phyloP scores from a whole-genome alignment of 2,888 invertebrate species.

The Oscheius sp. region DNA sequence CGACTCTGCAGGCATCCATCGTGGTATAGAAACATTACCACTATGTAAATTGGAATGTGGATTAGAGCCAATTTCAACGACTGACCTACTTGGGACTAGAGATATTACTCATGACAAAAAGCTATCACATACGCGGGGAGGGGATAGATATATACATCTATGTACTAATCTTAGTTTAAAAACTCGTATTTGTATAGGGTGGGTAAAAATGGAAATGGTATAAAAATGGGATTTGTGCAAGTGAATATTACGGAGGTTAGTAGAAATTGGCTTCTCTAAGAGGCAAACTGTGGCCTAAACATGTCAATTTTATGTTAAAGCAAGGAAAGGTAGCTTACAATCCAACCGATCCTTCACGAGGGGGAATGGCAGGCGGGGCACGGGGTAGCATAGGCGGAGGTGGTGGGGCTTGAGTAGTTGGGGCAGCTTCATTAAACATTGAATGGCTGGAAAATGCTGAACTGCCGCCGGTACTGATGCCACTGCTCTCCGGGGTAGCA shows the following conservation, averaged over 20 bases:
- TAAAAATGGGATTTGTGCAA: not conserved
- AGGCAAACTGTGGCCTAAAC: too few species aligned
- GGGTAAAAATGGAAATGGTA: not conserved
- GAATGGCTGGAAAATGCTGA: slow-evolving; percentile 27
- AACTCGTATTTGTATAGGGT: not conserved
- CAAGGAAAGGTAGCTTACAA: slow-evolving; percentile 6
- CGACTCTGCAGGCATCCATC: too few species aligned
- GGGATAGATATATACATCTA: not conserved
- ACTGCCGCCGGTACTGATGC: slow-evolving; percentile 31
- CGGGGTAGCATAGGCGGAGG: slow-evolving; percentile 22
- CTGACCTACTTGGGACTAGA: slow-evolving; percentile 9
- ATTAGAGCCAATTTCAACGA: slow-evolving; percentile 8
- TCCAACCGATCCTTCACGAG: slow-evolving; percentile 35
- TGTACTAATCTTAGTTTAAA: not conserved
- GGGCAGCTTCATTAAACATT: slow-evolving; percentile 10
- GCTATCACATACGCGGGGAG: not conserved
- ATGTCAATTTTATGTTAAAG: too few species aligned
- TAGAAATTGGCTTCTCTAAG: too few species aligned
- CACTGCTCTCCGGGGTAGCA: slow-evolving; percentile 29
- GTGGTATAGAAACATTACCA: too few species aligned
- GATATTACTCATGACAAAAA: not conserved
- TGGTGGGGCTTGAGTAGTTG: slow-evolving; percentile 28
- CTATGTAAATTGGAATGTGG: slow-evolving; percentile 5
- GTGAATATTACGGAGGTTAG: not conserved
- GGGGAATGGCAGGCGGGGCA: slow-evolving; percentile 34